Conservation (phyloP, 2,113 vertebrate genomes). For the Fregetta grallaria region DNA sequence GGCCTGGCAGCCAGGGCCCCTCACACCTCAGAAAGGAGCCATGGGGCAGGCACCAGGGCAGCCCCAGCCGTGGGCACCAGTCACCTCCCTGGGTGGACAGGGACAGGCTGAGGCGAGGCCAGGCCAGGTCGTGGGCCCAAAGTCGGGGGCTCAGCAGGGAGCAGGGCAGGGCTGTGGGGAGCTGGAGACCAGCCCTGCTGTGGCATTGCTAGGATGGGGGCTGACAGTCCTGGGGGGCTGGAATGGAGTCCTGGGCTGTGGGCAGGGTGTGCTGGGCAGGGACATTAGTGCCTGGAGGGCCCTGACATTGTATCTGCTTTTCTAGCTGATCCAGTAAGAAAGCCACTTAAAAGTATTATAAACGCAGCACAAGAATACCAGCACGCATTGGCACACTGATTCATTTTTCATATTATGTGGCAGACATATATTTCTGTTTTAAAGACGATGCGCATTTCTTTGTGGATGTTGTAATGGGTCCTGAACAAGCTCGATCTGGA, state of each 20-base stretch:
- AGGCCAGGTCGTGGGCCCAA: too few relatives aligned
- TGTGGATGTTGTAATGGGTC: not conserved
- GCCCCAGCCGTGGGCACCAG: rapidly evolving
- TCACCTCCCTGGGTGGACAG: not conserved
- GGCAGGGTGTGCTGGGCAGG: rapidly evolving
- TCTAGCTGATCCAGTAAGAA: not conserved
- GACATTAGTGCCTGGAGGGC: not conserved
- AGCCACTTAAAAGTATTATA: not conserved
- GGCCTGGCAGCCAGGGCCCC: not conserved
- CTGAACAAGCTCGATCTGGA: not conserved
- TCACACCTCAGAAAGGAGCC: not conserved
- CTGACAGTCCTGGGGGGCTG: not conserved
- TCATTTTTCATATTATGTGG: not conserved
- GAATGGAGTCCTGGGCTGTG: not conserved
- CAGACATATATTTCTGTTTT: not conserved
- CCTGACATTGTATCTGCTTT: not conserved
- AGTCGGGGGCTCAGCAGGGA: rapidly evolving
- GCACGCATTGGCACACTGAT: not conserved
- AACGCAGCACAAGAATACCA: not conserved
- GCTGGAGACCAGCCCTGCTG: not conserved
- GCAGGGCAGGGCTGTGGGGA: not conserved
- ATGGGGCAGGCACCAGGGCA: not conserved
- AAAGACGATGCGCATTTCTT: not conserved
- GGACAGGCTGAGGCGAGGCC: not conserved
- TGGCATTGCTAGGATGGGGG: rapidly evolving